Percentiles rank a stretch among this genome's conserved stretches.
These are phyloP conservation scores for Mormyrus iriodes DNA, from an alignment of 2,113 vertebrate species.

Conservation along the genomic window DNA sequence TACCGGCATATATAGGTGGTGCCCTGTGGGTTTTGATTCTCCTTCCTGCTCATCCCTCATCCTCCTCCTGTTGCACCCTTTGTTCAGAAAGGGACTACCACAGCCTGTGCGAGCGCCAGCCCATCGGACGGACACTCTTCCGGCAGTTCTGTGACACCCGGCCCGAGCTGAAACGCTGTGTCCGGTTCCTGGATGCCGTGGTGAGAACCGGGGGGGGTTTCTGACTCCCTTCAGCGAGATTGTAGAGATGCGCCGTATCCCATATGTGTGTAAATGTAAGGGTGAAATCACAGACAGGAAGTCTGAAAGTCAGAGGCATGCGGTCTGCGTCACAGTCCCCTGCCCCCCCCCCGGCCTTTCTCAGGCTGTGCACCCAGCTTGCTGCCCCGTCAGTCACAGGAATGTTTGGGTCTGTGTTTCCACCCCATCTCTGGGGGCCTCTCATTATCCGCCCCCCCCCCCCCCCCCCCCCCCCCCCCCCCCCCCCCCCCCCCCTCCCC, in stretches of 20 bases:
- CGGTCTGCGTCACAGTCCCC: neutral
- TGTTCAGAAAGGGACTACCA: conserved; percentile 83
- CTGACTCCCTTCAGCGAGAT: neutral
- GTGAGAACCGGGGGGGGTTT: conserved; percentile 55
- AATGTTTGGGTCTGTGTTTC: neutral
- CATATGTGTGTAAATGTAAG: neutral
- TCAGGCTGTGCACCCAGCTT: neutral
- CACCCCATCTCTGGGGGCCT: neutral
- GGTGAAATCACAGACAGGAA: neutral
- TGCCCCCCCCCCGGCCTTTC: neutral
- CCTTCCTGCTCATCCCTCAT: neutral
- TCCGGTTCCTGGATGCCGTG: conserved; percentile 90
- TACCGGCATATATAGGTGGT: neutral
- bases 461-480: neutral
- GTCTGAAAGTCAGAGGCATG: neutral
- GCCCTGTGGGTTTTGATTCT: neutral
- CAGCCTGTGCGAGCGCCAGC: conserved; percentile 88
- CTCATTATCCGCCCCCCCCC: neutral
- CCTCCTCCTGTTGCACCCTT: neutral
- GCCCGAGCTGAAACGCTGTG: conserved; percentile 76
- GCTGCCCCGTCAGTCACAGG: neutral
- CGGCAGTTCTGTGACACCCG: conserved; percentile 87
- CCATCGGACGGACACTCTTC: conserved; percentile 83
- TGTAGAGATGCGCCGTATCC: neutral
- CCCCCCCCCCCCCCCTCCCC: neutral